Evolutionary conservation across 2,888 invertebrate species (phyloP).

Genomic region (Synergus japonicus): DNA sequence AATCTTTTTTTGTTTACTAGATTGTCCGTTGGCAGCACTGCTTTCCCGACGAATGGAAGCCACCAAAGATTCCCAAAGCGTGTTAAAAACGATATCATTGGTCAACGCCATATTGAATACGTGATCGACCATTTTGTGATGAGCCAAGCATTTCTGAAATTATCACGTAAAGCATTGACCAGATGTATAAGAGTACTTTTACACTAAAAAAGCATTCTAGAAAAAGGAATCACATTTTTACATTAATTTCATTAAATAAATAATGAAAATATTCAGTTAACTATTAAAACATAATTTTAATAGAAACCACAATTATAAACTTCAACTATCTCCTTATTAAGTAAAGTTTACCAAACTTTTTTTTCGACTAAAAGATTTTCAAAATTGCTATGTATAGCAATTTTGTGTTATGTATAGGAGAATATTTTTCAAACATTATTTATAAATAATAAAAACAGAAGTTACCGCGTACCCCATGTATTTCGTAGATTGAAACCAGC

Average conservation of each 20-base stretch:
- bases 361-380: background rate
- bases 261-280: background rate
- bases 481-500: background rate
- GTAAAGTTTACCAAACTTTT: background rate
- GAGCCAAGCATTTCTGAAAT: background rate
- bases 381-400: background rate
- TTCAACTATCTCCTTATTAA: background rate
- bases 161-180: background rate
- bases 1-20: too few species aligned
- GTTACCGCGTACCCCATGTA: constrained; percentile 28
- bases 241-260: background rate
- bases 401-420: background rate
- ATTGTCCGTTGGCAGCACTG: too few species aligned
- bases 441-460: background rate
- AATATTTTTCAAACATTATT: background rate
- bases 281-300: background rate
- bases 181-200: background rate
- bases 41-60: too few species aligned
- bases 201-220: background rate
- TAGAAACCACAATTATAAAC: background rate
- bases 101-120: constrained; percentile 1
- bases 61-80: too few species aligned
- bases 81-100: background rate
- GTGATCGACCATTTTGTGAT: background rate
- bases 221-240: background rate